Conservation (phyloP, 2,888 invertebrate genomes). For the Drosophila buzzatii region DNA sequence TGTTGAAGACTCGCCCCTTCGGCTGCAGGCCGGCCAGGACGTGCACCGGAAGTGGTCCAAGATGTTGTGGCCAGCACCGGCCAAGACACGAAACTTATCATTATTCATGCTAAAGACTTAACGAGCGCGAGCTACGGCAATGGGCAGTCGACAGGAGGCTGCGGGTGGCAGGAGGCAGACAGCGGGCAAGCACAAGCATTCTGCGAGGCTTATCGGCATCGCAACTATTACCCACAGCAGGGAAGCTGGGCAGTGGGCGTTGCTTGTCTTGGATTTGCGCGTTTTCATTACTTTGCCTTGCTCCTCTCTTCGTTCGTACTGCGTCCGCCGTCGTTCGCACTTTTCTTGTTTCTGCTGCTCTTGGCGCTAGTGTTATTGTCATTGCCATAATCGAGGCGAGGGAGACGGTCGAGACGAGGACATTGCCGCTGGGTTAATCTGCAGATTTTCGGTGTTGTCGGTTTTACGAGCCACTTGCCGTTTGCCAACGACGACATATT, state of each 20-base stretch:
- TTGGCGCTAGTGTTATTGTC: constrained; percentile 68
- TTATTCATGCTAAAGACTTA: constrained; percentile 81
- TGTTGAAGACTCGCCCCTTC: not conserved
- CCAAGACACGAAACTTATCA: constrained; percentile 69
- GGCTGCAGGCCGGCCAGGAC: constrained; percentile 7
- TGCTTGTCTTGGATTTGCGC: constrained; percentile 63
- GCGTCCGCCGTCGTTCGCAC: not conserved
- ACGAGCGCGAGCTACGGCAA: constrained; percentile 62
- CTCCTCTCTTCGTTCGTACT: constrained; percentile 18
- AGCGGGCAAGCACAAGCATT: constrained; percentile 8
- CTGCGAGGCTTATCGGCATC: constrained; percentile 60
- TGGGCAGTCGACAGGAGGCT: not conserved
- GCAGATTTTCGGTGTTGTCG: constrained; percentile 76
- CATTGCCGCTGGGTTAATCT: constrained; percentile 73
- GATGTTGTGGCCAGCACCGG: constrained; percentile 49
- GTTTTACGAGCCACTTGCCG: constrained; percentile 81
- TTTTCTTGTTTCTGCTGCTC: constrained; percentile 5
- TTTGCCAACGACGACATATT: constrained; percentile 64
- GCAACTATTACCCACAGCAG: constrained; percentile 66
- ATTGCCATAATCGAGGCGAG: constrained; percentile 67
- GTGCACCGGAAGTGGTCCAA: constrained; percentile 57
- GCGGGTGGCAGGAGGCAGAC: not conserved
- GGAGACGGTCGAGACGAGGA: constrained; percentile 2
- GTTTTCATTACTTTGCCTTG: constrained; percentile 65
- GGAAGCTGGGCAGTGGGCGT: constrained; percentile 33